Conservation (phyloP, 2,113 vertebrate species). For the Variabilichromis moorii region DNA sequence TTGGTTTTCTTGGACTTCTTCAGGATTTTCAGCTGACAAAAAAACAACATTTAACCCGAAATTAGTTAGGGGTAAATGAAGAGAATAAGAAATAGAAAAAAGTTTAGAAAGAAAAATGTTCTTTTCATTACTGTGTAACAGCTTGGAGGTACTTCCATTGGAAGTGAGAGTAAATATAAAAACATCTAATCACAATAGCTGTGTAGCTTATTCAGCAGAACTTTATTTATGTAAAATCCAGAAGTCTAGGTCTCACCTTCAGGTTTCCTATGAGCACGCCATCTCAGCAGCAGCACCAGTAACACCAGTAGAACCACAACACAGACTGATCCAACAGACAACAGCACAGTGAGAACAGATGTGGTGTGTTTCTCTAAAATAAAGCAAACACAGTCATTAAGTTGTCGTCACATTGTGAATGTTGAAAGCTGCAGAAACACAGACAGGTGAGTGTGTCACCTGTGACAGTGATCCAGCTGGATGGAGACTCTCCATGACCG, state of each 20-base stretch:
- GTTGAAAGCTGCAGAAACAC: background rate
- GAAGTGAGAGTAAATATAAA: accelerated
- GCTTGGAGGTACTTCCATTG: accelerated
- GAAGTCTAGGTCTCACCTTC: background rate
- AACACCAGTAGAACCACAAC: background rate
- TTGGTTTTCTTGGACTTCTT: background rate
- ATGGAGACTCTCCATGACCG: too few species aligned
- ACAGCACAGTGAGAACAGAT: background rate
- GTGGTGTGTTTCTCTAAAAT: accelerated
- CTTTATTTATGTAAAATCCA: background rate
- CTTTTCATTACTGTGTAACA: accelerated
- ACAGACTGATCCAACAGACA: background rate
- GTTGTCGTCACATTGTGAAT: background rate
- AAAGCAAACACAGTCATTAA: background rate
- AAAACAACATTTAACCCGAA: background rate
- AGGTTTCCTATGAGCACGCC: background rate
- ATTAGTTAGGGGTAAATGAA: background rate
- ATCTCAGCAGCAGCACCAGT: background rate
- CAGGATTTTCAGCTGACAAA: background rate
- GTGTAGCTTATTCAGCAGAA: background rate
- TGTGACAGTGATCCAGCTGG: too few species aligned
- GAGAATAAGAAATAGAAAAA: background rate
- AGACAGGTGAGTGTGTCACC: too few species aligned
- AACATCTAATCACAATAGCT: background rate
- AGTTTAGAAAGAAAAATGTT: too few species aligned